phyloP scores from a whole-genome alignment of 1,140 invertebrate species.

The Pseudomyrmex sp. region DNA sequence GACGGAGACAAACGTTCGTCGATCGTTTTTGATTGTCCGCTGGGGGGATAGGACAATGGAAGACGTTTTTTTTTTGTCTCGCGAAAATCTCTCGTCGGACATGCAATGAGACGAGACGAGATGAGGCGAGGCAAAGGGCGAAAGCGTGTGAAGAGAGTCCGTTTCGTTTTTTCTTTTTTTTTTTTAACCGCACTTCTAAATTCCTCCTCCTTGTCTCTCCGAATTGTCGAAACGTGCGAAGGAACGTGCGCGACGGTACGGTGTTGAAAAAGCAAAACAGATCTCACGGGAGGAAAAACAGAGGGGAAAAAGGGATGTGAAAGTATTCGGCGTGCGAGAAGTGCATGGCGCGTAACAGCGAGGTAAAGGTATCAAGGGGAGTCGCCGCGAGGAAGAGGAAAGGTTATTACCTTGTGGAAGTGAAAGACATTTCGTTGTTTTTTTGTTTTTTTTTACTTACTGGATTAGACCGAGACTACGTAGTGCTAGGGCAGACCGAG shows the following conservation, averaged over 20 bases:
- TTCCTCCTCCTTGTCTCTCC: background rate
- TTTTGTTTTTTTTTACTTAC: constrained; percentile 59
- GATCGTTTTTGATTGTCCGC: background rate
- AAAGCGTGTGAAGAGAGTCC: background rate
- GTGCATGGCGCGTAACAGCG: constrained; percentile 64
- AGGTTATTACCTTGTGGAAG: constrained; percentile 24
- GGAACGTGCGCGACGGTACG: too few relatives aligned
- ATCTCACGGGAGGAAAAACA: too few relatives aligned
- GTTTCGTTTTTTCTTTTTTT: too few relatives aligned
- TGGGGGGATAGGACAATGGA: too few relatives aligned
- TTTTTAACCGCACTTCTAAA: background rate
- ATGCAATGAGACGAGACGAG: background rate
- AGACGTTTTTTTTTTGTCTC: too few relatives aligned
- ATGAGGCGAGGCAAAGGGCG: constrained; percentile 7
- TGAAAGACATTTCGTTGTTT: too few relatives aligned
- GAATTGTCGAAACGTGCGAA: too few relatives aligned
- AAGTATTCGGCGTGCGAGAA: background rate
- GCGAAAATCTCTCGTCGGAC: background rate
- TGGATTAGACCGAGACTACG: constrained; percentile 57
- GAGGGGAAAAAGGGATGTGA: background rate
- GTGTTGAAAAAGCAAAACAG: too few relatives aligned
- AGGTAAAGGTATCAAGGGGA: background rate
- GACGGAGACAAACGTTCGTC: background rate
- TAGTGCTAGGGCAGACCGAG: constrained; percentile 42
- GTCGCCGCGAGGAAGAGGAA: constrained; percentile 30